Conservation (phyloP, 2,797 vertebrate genomes). For the Phoebastria nigripes region DNA sequence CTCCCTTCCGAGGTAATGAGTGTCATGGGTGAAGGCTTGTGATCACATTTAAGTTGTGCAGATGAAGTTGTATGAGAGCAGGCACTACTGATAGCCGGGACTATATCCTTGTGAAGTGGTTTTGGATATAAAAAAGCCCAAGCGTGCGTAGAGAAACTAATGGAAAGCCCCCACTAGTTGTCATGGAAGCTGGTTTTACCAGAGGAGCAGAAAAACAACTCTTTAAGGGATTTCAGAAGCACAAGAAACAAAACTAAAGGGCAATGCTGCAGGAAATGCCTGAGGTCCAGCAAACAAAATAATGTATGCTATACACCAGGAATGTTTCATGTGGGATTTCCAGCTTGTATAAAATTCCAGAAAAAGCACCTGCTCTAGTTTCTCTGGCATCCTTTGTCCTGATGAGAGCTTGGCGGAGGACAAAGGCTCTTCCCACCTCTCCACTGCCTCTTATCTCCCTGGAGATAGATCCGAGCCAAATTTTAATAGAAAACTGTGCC, state of each 20-base stretch:
- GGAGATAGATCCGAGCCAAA: background rate
- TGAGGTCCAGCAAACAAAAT: background rate
- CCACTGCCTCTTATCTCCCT: background rate
- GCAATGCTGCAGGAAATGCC: background rate
- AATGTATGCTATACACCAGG: accelerated
- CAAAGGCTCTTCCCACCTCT: background rate
- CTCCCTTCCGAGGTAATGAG: background rate
- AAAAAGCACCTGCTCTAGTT: background rate
- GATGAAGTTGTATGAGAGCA: background rate
- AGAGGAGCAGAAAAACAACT: background rate
- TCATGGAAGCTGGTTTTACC: background rate
- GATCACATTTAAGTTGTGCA: accelerated
- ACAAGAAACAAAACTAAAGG: background rate
- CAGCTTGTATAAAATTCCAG: background rate
- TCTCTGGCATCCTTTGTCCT: background rate
- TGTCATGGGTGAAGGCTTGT: accelerated
- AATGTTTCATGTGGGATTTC: background rate
- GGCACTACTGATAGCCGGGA: background rate
- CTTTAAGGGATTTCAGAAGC: background rate
- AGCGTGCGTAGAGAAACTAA: accelerated
- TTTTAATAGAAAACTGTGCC: background rate
- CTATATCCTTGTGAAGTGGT: background rate
- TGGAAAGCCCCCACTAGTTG: background rate
- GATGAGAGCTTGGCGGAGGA: background rate
- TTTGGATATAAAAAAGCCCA: background rate